These are phyloP conservation scores for Merluccius polli DNA, from an alignment of 2,797 vertebrate genomes.

Conservation along the genomic window DNA sequence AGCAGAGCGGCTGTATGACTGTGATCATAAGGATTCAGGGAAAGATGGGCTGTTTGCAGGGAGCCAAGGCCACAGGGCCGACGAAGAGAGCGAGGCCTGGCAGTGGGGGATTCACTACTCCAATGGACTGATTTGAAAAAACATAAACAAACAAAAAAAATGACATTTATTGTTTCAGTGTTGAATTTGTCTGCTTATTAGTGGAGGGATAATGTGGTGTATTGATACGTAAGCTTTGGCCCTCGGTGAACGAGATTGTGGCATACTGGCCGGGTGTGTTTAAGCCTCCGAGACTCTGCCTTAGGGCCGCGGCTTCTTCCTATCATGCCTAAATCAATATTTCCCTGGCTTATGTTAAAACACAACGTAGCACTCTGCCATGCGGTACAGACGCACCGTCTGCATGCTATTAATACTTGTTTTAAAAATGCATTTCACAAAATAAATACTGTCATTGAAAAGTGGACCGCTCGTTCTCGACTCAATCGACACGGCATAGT, in stretches of 20 bases:
- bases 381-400: slow-evolving; percentile 34
- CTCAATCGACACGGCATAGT: slow-evolving; percentile 9
- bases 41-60: neutral
- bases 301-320: slow-evolving; percentile 65
- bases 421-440: slow-evolving; percentile 12
- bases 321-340: slow-evolving; percentile 79
- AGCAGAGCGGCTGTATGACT: neutral
- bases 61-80: neutral
- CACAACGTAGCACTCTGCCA: slow-evolving; percentile 59
- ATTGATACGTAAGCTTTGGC: slow-evolving; percentile 25
- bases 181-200: neutral
- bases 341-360: slow-evolving; percentile 59
- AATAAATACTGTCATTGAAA: slow-evolving; percentile 24
- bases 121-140: neutral
- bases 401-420: slow-evolving; percentile 36
- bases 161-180: neutral
- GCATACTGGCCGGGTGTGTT: slow-evolving; percentile 55
- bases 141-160: neutral
- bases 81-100: neutral
- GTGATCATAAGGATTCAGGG: neutral
- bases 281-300: slow-evolving; percentile 59
- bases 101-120: neutral
- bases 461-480: slow-evolving; percentile 18
- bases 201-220: slow-evolving; percentile 7
- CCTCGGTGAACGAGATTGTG: slow-evolving; percentile 38